Percentiles rank a stretch among this genome's conserved stretches.
These are phyloP conservation scores for Anadara kagoshimensis DNA, from an alignment of 1,140 invertebrate species.

Conservation along the genomic window DNA sequence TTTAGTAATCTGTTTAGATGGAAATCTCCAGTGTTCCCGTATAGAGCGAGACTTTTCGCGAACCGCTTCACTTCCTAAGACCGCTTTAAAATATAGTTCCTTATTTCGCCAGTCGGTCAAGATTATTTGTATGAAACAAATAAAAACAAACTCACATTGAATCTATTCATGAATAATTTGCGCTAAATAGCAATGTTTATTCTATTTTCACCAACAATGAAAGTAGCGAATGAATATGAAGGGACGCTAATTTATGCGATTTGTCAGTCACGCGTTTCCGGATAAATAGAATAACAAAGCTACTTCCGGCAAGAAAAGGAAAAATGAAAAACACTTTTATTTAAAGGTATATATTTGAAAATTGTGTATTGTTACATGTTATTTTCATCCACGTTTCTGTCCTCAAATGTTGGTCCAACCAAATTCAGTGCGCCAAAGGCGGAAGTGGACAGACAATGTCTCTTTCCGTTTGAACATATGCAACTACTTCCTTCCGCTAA, in stretches of 20 bases:
- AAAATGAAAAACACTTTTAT: background rate
- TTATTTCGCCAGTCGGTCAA: background rate
- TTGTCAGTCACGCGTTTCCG: no score
- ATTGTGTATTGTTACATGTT: no score
- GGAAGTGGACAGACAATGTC: conserved; percentile 15
- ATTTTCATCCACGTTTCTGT: background rate
- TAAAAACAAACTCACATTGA: background rate
- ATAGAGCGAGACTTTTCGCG: conserved; percentile 9
- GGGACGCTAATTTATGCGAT: background rate
- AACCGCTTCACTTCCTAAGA: conserved; percentile 16
- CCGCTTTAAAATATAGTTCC: conserved; percentile 17
- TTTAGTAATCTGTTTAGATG: background rate
- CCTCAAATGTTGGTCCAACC: background rate
- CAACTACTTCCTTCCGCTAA: conserved; percentile 13
- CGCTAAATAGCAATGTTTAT: background rate
- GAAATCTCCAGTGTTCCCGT: background rate
- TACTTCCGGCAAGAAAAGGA: background rate
- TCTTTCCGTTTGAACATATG: conserved; percentile 23
- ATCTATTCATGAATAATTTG: background rate
- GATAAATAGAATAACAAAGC: background rate
- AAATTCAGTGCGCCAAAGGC: background rate
- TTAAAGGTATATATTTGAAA: background rate
- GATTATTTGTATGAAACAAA: background rate
- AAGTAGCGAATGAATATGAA: background rate
- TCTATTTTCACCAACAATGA: background rate